Evolutionary conservation across 2,888 invertebrate genomes (phyloP), one percentile per base, ranked within the genome.

Genomic region (Pollenia griseotomentosa): DNA sequence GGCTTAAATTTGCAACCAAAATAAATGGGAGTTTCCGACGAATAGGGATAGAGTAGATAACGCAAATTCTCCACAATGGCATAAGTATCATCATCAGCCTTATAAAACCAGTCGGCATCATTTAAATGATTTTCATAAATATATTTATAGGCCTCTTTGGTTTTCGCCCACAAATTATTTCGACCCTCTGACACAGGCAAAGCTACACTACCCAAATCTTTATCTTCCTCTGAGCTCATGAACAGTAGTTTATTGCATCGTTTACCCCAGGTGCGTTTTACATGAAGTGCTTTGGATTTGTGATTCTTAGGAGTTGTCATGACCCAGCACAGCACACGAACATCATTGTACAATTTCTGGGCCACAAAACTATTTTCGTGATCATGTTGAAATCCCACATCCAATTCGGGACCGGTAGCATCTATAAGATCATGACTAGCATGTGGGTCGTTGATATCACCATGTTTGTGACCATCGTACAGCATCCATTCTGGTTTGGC

Each of bases 71-170:
- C 99, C 55, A 99, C 95, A 57, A 99, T 95, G 40, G 99, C 97
- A 93, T 98, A 99, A 48, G 99, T 99, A 92, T 99, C 99, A 93
- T 99, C 99, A 91, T 99, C 99, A 16, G 99, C 99, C 93, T 99
- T 99, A 90, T 99, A 94, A 93, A 99, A 99, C 98, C 98, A 99
- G 93, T 99, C 99, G 1, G 97, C 97, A 78, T 98, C 95, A 89
- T 98, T 95, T 71, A 96, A 94, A 92, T 98, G 96, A 91, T 98
- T 94, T 89, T 97, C 95, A 91, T 98, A 97, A 23, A 98, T 96
- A 91, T 98, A 98, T 90, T 96, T 96, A 92, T 98, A 98, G 0
- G 98, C 98, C 90, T 96, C 97, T 93, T 98, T 99, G 0, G 99
- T 99, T 94, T 99, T 99, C 4, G 96, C 98, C 99, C 99, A 99